Evolutionary conservation across 2,113 vertebrate species (phyloP), one percentile per base, ranked within the genome.

Genomic region (Pteronura brasiliensis): DNA sequence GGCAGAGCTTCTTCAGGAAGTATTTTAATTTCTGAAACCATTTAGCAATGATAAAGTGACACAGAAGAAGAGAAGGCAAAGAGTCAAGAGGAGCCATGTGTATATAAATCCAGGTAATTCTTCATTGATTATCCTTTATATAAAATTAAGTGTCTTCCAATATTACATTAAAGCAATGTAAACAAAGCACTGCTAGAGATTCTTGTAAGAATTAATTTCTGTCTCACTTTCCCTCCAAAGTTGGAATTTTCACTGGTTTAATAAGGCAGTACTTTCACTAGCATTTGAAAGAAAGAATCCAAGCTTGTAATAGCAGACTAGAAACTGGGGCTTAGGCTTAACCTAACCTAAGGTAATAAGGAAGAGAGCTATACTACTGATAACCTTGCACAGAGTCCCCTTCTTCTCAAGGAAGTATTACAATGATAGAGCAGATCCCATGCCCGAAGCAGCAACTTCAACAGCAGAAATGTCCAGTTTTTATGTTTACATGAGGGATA

Each of bases 1-100:
- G 77, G 21, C 23, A 80, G 12, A 76, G 42, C 90, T 76, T 92
- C 76, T 36, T 97, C 4, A 67, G 86, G 17, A 92, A 21, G 12
- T 61, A 88, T 77, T 88, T 95, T 85, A 93, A 72, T 81, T 95
- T 90, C 42, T 88, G 7, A 65, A 93, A 86, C 27, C 88, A 65
- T 77, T 93, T 67, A 92, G 72, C 20, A 95, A 21, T 86, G 86
- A 49, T 71, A 72, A 59, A 71, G 18, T 93, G 57, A 90, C 42
- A 85, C 47, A 69, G 49, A 83, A 69, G 49, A 83, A 23, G 18
- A 83, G 13, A 90, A 88, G 88, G n/a, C n/a, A 49, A 79, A 95
- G 21, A 74, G 57, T 81, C 14, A 76, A 84, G 5, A 90, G 74
- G 25, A 96, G 83, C 27, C 17, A 4, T 82, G 59, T 18, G 23